These are phyloP conservation scores for Urechis unicinctus DNA, from an alignment of 2,888 invertebrate species.

Conservation along the genomic window DNA sequence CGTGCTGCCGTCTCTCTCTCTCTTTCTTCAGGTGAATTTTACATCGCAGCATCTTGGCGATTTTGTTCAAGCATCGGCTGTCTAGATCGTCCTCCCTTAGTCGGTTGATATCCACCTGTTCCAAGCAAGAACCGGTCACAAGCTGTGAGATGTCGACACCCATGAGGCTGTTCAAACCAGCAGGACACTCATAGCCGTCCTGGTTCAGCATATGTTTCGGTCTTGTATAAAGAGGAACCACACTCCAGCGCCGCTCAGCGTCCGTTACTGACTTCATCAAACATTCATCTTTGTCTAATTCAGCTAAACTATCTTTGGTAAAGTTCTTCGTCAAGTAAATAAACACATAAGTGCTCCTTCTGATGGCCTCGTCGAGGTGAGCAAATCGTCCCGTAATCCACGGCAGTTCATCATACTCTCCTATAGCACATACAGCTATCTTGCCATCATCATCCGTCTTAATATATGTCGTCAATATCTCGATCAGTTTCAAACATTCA, in stretches of 20 bases:
- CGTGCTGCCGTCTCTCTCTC: slow-evolving; percentile 1
- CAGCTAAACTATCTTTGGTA: slow-evolving; percentile 27
- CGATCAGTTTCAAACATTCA: slow-evolving; percentile 20
- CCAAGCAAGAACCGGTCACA: neutral
- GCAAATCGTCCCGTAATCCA: neutral
- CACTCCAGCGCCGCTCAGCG: slow-evolving; percentile 30
- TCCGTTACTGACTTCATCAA: slow-evolving; percentile 32
- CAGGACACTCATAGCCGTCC: slow-evolving; percentile 2
- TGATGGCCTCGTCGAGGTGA: slow-evolving; percentile 17
- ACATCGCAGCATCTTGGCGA: slow-evolving; percentile 1
- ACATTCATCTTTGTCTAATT: slow-evolving; percentile 29
- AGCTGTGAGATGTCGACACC: slow-evolving; percentile 5
- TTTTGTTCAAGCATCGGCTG: neutral
- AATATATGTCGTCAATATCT: slow-evolving; percentile 19
- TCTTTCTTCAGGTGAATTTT: neutral
- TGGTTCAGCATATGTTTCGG: slow-evolving; percentile 24
- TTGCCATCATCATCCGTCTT: neutral
- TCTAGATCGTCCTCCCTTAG: slow-evolving; percentile 3
- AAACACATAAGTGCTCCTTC: slow-evolving; percentile 33
- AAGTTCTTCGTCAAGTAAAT: slow-evolving; percentile 30
- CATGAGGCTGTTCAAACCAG: slow-evolving; percentile 9
- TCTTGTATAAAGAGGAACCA: slow-evolving; percentile 28
- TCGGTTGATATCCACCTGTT: neutral
- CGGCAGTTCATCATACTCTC: neutral
- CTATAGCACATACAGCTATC: slow-evolving; percentile 1